Evolutionary conservation across 2,888 invertebrate genomes (phyloP), one percentile per base, ranked within the genome.

Genomic region (Drosophila gaucha): DNA sequence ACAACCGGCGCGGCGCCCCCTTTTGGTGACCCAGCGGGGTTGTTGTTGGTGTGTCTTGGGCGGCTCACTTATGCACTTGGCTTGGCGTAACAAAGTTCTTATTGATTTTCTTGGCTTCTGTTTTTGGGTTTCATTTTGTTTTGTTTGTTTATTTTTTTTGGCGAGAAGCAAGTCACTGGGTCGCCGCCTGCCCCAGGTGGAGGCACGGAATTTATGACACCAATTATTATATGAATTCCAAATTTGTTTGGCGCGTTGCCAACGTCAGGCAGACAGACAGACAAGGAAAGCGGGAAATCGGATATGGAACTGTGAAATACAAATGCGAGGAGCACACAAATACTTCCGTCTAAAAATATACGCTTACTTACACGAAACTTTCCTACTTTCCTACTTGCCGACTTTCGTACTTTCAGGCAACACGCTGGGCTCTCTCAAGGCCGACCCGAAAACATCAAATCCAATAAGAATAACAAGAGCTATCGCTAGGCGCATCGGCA

Each of bases 181-280:
- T 86, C 80, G 87, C 62, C 28, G n/a, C 30, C 28, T 3, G 26
- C 26, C 26, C 43, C 41, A 36, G 24, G 18, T 22, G 18, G 20
- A 20, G n/a, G 10, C 39, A 35, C 41, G 46, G 20, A 73, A 80
- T 83, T 87, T 87, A 83, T 83, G 82, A 85, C 88, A 83, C 79
- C 82, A 87, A 83, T 83, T 83, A 87, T 87, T 87, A n/a, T 83
- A 83, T 83, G 88, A 83, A 87, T 82, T 85, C 83, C 47, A 85
- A 83, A 78, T 87, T 87, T 78, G 88, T 87, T 83, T 87, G 82
- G 87, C 76, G 62, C 78, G 73, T 67, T 82, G 88, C 88, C 82
- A 82, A 67, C 60, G 66, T 59, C 67, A 51, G 35, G 39, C 30
- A 50, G 50, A 26, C 18, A 36, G n/a, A 26, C 3, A 10, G 24